phyloP scores from a whole-genome alignment of 2,888 invertebrate species.

The Drosophila mercatorum region DNA sequence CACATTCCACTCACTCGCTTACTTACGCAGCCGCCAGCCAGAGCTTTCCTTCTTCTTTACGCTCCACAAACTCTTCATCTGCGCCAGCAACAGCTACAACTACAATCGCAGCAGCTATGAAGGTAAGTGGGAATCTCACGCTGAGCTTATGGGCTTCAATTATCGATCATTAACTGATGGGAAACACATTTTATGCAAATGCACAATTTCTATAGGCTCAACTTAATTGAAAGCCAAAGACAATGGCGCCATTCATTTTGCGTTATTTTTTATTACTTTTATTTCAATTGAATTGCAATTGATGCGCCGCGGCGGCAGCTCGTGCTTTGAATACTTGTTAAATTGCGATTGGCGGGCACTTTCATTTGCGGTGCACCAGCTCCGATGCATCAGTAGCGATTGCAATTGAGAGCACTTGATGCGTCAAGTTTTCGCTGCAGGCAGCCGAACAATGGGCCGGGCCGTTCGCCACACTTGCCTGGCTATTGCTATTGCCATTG shows the following conservation, averaged over 20 bases:
- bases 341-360: constrained; percentile 67
- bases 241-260: constrained; percentile 57
- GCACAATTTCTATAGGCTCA: background rate
- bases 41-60: constrained; percentile 41
- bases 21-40: constrained; percentile 30
- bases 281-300: constrained; percentile 59
- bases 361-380: constrained; percentile 61
- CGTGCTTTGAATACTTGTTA: constrained; percentile 59
- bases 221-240: constrained; percentile 27
- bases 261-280: constrained; percentile 26
- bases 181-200: constrained; percentile 38
- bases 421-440: constrained; percentile 61
- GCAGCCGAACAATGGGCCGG: constrained; percentile 38
- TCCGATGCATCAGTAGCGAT: constrained; percentile 2
- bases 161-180: constrained; percentile 48
- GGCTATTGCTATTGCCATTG: constrained; percentile 28
- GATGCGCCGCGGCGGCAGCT: constrained; percentile 24
- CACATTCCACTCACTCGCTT: constrained; percentile 3
- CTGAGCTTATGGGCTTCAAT: constrained; percentile 50
- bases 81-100: background rate
- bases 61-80: background rate
- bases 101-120: constrained; percentile 47
- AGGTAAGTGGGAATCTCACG: constrained; percentile 56
- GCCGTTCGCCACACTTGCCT: constrained; percentile 46
- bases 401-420: constrained; percentile 56